Evolutionary conservation across 2,113 vertebrate genomes (phyloP), one percentile per base, ranked within the genome.

Genomic region (Lasiurus cinereus): DNA sequence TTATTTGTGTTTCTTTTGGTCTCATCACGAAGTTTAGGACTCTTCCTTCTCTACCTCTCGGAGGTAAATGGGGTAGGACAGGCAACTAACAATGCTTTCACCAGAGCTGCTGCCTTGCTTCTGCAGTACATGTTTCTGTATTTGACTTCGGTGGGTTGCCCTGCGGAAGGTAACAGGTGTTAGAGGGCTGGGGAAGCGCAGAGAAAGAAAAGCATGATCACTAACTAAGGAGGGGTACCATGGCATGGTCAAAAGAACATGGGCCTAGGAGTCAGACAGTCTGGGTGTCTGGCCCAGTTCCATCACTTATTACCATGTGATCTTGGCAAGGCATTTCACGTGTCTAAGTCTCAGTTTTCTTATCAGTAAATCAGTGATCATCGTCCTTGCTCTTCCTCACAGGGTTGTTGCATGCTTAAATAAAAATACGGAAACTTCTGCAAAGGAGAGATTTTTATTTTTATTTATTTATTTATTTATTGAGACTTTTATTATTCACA

Each of bases 21-120:
- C 50, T 86, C 77, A 79, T 87, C 16, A 48, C 59, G 18, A 87
- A 88, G 66, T 93, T 84, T 90, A 29, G 24, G 52, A 74, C 56
- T 70, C 69, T 52, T n/a, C 79, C 67, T 36, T 90, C 88, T 52
- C 67, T 92, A 33, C 24, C 24, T 92, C 76, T 90, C 24, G 36
- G 36, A 88, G 54, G 21, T 76, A 33, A 67, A 36, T 0, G 48
- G 52, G 50, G 12, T 8, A 67, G 31, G 73, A 76, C 16, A 93
- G 21, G 21, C 76, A 64, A 79, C n/a, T 43, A 39, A 31, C 18
- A 64, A 64, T n/a, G 43, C 64, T 92, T 94, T 69, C 67, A 59
- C 22, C 22, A 92, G 90, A 82, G 54, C 64, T 21, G 36, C 18
- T 29, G 69, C 43, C 48, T n/a, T 33, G 6, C 14, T 70, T 80